Evolutionary conservation across 2,797 vertebrate genomes (phyloP), one percentile per base, ranked within the genome.

Genomic region (Acestrorhynchus altus): DNA sequence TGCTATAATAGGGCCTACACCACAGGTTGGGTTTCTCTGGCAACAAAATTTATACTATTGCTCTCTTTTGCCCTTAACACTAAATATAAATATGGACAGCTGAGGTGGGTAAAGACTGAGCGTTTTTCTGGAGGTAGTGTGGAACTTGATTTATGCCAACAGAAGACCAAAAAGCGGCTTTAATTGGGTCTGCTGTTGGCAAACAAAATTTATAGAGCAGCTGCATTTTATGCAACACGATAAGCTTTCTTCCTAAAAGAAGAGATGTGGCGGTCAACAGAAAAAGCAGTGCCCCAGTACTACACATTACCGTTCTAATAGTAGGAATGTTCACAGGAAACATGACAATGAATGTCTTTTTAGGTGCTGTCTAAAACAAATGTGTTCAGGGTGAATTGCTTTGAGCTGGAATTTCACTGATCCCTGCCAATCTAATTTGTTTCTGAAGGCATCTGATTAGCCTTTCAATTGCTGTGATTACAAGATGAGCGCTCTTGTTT

Each of bases 61-160:
- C 81, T 84, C 85, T 84, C 82, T 83, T 74, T 86, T 54, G 44
- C 54, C 47, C 67, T 75, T 59, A 73, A 88, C 74, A 83, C 90
- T 89, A 92, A 92, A 91, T 89, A 92, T 92, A 93, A 91, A 90
- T 87, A 87, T 18, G 79, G 90, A 87, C 90, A 91, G 90, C 91
- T 91, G 90, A 89, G 81, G 74, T 82, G 81, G 82, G 82, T 82
- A 84, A 72, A 85, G 85, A 86, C 81, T 57, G 71, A 71, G 44
- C 24, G 76, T 79, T 87, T n/a, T 90, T 61, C 80, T 80, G 80
- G 81, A 87, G 83, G 86, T 88, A 75, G 83, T 86, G 70, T 78
- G 74, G 65, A 83, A 82, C 81, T 52, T 86, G 87, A 91, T 90
- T 92, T 88, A 90, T 84, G 76, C 76, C 75, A 85, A 78, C 79